Percentiles rank a stretch among this genome's conserved stretches.
Evolutionary conservation across 1,140 invertebrate genomes (phyloP).

Genomic region (Polyergus mexicanus): DNA sequence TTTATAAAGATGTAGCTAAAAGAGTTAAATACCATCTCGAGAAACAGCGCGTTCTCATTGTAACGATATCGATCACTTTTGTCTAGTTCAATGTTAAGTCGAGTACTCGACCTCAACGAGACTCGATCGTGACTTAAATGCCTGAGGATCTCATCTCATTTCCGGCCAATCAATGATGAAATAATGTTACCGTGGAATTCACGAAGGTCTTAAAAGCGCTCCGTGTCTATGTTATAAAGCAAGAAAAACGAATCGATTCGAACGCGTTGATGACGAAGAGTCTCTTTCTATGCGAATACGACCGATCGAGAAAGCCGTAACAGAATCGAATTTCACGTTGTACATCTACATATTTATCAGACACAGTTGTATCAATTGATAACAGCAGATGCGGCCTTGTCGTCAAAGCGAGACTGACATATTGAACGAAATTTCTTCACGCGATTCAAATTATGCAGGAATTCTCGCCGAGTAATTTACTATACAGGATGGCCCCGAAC

Average conservation of each 20-base stretch:
- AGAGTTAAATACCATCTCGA: neutral
- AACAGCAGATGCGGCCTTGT: constrained; percentile 42
- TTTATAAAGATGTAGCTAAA: neutral
- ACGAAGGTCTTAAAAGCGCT: constrained; percentile 11
- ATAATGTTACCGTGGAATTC: constrained; percentile 52
- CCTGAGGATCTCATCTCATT: constrained; percentile 54
- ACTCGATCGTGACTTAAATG: constrained; percentile 67
- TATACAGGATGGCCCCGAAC: no score
- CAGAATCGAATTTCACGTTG: constrained; percentile 18
- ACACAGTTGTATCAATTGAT: constrained; percentile 11
- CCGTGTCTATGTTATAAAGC: neutral
- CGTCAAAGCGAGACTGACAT: neutral
- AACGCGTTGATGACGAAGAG: neutral
- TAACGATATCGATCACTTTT: constrained; percentile 51
- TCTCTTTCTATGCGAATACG: constrained; percentile 12
- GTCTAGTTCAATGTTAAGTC: constrained; percentile 71
- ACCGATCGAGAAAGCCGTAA: neutral
- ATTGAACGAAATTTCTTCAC: constrained; percentile 27
- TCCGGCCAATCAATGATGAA: constrained; percentile 58
- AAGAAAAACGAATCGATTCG: constrained; percentile 10
- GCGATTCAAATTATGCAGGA: constrained; percentile 6
- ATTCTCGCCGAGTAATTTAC: neutral
- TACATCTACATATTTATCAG: constrained; percentile 50
- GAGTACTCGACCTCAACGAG: constrained; percentile 67
- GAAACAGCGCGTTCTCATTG: neutral